These are phyloP conservation scores for Chaetura pelagica DNA, from an alignment of 2,113 vertebrate genomes.

Conservation along the genomic window DNA sequence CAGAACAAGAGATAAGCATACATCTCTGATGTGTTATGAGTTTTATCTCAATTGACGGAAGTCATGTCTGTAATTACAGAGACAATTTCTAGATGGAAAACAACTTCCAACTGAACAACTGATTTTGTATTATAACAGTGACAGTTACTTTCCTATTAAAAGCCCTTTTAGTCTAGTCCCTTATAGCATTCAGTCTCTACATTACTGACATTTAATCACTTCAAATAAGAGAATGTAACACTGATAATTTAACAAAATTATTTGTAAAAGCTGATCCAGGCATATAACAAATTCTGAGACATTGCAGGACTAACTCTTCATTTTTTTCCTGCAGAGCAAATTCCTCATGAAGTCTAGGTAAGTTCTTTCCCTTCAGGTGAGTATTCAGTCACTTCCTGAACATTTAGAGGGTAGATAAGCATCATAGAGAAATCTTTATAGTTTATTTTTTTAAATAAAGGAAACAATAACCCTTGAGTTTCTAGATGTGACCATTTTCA, in stretches of 20 bases:
- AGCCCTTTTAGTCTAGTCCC: not conserved
- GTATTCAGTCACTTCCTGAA: not conserved
- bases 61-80: not conserved
- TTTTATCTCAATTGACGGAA: not conserved
- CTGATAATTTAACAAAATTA: not conserved
- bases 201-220: constrained; percentile 5
- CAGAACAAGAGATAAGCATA: not conserved
- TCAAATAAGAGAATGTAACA: not conserved
- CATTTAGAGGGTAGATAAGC: not conserved
- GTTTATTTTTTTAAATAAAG: not conserved
- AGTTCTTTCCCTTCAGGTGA: not conserved
- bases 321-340: not conserved
- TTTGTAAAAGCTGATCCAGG: not conserved
- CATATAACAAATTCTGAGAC: not conserved
- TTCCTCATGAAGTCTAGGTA: not conserved
- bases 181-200: not conserved
- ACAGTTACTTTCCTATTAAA: not conserved
- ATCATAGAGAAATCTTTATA: not conserved
- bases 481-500: not conserved
- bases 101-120: not conserved
- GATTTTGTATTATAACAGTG: not conserved
- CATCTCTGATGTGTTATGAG: not conserved
- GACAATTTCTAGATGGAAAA: not conserved
- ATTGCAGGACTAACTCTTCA: not conserved
- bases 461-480: not conserved